Evolutionary conservation across 2,888 invertebrate species (phyloP).

Genomic region (Noctua janthe): DNA sequence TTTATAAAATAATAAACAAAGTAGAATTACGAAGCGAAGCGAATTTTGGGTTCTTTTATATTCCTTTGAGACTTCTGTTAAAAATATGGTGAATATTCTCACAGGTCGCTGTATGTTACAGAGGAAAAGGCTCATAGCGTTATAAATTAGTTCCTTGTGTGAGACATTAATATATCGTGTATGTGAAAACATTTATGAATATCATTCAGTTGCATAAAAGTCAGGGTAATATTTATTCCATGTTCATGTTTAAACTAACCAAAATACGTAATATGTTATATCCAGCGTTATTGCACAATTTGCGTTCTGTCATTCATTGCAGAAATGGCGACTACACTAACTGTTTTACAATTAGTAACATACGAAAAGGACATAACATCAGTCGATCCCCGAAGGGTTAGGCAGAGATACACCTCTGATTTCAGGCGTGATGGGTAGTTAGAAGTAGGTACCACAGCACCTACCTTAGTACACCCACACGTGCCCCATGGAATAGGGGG

Average conservation of each 20-base stretch:
- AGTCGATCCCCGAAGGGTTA: neutral
- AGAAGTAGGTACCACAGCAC: neutral
- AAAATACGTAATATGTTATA: conserved; percentile 34
- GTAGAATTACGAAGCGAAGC: conserved; percentile 66
- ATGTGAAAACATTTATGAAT: conserved; percentile 46
- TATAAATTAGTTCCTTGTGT: conserved; percentile 42
- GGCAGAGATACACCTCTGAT: neutral
- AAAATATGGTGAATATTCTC: conserved; percentile 51
- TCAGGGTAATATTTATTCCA: conserved; percentile 36
- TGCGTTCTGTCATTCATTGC: neutral
- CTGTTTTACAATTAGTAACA: neutral
- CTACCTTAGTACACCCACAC: neutral
- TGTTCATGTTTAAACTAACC: conserved; percentile 21
- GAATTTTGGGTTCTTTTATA: conserved; percentile 64
- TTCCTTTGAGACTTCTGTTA: conserved; percentile 50
- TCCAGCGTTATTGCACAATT: neutral
- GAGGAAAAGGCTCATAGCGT: conserved; percentile 14
- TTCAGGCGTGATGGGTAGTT: neutral
- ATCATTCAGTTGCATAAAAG: conserved; percentile 16
- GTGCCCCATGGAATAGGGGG: neutral
- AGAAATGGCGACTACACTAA: neutral
- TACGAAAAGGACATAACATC: neutral
- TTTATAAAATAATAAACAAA: conserved; percentile 72
- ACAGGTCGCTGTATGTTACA: conserved; percentile 21
- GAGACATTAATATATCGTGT: conserved; percentile 36